phyloP scores from a whole-genome alignment of 1,140 invertebrate genomes.

The Trichonephila inaurata region DNA sequence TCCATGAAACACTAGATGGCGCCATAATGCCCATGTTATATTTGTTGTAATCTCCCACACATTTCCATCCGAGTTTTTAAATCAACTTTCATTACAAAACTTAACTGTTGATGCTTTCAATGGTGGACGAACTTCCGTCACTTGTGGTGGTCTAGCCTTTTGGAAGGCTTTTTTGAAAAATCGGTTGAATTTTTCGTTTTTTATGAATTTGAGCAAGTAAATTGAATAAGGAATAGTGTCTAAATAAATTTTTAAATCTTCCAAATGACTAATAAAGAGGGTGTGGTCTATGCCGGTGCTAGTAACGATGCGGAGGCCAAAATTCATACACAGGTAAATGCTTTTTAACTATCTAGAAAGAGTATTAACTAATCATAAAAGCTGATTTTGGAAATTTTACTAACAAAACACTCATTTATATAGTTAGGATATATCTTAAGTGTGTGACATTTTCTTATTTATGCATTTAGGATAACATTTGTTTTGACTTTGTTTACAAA shows the following conservation, averaged over 20 bases:
- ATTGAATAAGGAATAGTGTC: not conserved
- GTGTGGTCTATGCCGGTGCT: slow-evolving; percentile 47
- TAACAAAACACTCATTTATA: not conserved
- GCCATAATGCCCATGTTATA: not conserved
- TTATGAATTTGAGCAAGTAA: not conserved
- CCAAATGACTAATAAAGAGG: slow-evolving; percentile 60
- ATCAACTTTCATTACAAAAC: slow-evolving; percentile 44
- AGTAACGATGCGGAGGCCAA: slow-evolving; percentile 39
- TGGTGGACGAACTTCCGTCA: slow-evolving; percentile 18
- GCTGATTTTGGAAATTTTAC: not conserved
- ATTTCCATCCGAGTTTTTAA: slow-evolving; percentile 34
- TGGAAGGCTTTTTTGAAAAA: not conserved
- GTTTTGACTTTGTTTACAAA: slow-evolving; percentile 11
- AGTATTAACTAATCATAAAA: not conserved
- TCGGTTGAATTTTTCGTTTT: not conserved
- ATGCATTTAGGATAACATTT: slow-evolving; percentile 7
- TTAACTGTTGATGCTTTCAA: slow-evolving; percentile 42
- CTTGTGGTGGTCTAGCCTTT: slow-evolving; percentile 1
- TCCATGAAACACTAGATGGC: not conserved
- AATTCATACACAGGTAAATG: slow-evolving; percentile 47
- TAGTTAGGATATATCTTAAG: not conserved
- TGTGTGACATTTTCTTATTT: not conserved
- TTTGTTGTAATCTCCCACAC: slow-evolving; percentile 11
- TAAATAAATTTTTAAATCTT: slow-evolving; percentile 7
- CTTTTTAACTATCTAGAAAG: not conserved